phyloP scores from a whole-genome alignment of 2,888 invertebrate species.

The Onchidella celtica region DNA sequence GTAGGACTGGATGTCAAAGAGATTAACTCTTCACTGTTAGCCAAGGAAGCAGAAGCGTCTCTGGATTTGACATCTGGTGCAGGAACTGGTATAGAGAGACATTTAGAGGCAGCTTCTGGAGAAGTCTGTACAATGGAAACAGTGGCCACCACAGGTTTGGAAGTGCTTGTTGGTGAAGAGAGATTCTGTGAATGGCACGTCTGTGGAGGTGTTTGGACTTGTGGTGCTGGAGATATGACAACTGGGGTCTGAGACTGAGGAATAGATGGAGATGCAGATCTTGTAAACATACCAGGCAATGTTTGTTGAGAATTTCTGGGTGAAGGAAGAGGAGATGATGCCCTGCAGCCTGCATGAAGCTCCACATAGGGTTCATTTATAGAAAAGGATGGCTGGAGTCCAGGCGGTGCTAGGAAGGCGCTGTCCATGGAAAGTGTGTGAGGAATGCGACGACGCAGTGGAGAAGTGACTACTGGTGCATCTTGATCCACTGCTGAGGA shows the following conservation, averaged over 20 bases:
- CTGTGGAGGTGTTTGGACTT: not conserved
- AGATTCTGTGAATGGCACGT: not conserved
- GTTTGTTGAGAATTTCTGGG: conserved; percentile 45
- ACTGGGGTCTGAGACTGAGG: not conserved
- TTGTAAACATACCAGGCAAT: conserved; percentile 42
- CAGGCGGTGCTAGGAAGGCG: conserved; percentile 45
- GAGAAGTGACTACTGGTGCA: conserved; percentile 13
- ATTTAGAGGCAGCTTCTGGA: not conserved
- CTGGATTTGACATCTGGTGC: conserved; percentile 19
- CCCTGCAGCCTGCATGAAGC: conserved; percentile 43
- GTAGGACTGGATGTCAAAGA: not conserved
- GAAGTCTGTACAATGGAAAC: conserved; percentile 9
- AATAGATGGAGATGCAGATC: conserved; percentile 48
- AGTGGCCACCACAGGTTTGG: not conserved
- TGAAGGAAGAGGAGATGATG: conserved; percentile 39
- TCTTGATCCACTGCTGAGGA: conserved; percentile 46
- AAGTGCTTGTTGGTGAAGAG: not conserved
- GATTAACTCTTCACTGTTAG: not conserved
- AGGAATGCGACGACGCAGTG: conserved; percentile 43
- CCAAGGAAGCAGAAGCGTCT: conserved; percentile 12
- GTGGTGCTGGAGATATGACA: not conserved
- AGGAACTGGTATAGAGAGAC: not conserved
- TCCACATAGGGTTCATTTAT: conserved; percentile 47
- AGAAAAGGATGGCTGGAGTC: conserved; percentile 19
- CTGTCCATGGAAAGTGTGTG: conserved; percentile 46